Conservation (phyloP, 92 coral and sea anemone genomes). For the Desmophyllum pertusum region DNA sequence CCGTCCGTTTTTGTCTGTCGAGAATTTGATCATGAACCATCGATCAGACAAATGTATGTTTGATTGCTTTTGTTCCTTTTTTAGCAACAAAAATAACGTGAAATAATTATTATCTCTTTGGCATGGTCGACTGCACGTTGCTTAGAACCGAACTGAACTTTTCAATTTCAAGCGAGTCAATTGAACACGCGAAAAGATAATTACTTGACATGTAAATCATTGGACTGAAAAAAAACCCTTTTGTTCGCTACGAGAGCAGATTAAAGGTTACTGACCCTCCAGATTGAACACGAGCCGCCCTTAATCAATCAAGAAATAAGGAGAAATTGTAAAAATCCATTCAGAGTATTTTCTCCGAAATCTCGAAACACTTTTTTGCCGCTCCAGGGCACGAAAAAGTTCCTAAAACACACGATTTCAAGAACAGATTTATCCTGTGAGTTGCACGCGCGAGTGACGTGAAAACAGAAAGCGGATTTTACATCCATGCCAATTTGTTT, state of each 20-base stretch:
- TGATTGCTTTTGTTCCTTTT: background rate
- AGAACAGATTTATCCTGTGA: constrained; percentile 3
- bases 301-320: background rate
- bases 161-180: background rate
- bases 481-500: background rate
- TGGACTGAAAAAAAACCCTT: constrained; percentile 22
- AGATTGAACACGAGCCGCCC: constrained; percentile 23
- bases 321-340: background rate
- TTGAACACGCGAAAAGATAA: constrained; percentile 26
- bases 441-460: background rate
- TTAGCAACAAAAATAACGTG: background rate
- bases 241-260: constrained; percentile 9
- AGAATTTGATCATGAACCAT: background rate
- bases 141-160: background rate
- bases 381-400: background rate
- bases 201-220: constrained; percentile 16
- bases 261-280: constrained; percentile 22
- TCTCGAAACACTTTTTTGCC: background rate
- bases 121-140: constrained; percentile 14
- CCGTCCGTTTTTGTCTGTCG: background rate
- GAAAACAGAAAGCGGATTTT: background rate
- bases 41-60: background rate
- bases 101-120: background rate
- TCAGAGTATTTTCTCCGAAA: background rate
- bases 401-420: background rate